phyloP scores from a whole-genome alignment of 2,888 invertebrate species.

The Phengaris alcon region DNA sequence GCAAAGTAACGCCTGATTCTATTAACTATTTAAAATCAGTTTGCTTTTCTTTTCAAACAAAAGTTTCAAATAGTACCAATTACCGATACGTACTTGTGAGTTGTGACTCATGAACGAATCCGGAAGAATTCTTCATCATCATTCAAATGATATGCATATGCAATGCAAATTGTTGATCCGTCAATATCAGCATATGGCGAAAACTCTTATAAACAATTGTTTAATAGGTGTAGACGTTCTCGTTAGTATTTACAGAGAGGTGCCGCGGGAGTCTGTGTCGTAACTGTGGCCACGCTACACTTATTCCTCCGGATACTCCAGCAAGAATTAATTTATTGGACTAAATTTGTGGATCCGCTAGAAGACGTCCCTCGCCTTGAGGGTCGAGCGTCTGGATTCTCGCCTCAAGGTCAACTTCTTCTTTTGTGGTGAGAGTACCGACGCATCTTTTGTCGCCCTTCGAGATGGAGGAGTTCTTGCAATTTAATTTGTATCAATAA shows the following conservation, averaged over 20 bases:
- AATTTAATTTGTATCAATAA: too few species aligned
- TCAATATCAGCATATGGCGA: background rate
- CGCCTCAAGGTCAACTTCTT: too few species aligned
- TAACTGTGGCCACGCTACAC: slow-evolving; percentile 6
- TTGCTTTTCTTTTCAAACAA: background rate
- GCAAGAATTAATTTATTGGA: slow-evolving; percentile 30
- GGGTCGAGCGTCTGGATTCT: too few species aligned
- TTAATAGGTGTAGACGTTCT: slow-evolving; percentile 35
- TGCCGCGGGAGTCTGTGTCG: slow-evolving; percentile 45
- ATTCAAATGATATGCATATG: background rate
- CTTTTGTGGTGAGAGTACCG: too few species aligned
- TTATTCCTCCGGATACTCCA: background rate
- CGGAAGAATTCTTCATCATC: slow-evolving; percentile 1
- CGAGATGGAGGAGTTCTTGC: too few species aligned
- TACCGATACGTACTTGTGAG: background rate
- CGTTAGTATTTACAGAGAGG: slow-evolving; percentile 39
- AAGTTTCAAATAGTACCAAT: background rate
- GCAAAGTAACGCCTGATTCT: too few species aligned
- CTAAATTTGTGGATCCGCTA: too few species aligned
- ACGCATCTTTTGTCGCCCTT: too few species aligned
- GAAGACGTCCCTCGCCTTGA: too few species aligned
- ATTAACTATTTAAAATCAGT: background rate
- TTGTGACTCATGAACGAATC: background rate
- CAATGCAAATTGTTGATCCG: background rate
- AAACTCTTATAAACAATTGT: slow-evolving; percentile 30